Evolutionary conservation across 2,113 vertebrate species (phyloP), one percentile per base, ranked within the genome.

Genomic region (Vulpes ferrilata): DNA sequence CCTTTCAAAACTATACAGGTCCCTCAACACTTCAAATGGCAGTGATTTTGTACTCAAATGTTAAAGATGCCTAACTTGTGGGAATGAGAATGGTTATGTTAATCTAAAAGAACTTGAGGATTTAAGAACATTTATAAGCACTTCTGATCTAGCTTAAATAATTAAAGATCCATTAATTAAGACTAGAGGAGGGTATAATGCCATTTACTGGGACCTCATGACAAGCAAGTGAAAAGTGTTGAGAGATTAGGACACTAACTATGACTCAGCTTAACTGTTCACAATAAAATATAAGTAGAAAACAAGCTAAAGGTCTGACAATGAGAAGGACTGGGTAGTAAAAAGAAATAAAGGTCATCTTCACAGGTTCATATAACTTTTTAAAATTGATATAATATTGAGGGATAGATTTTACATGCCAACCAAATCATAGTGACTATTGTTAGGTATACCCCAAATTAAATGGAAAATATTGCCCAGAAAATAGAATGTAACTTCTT

Each of bases 41-140:
- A 78, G 35, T 53, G 62, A 85, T 80, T 92, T 73, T 83, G 25
- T 57, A 59, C 23, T 53, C 3, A 84, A 80, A 64, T 53, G 32
- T 65, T 85, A 38, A 96, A 83, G 35, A 32, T 86, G 53, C 86
- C 35, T 67, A 85, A 80, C 51, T n/a, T n/a, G 2, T 85, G 57
- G 43, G 64, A 85, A 89, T 15, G 30, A 95, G n/a, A 87, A 16
- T 67, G 85, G 38, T 69, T 79, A 53, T 1, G 3, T 67, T 78
- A 48, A 85, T 93, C 53, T 93, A 65, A 96, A 90, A 88, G 96
- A 93, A 84, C 32, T 30, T 60, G 13, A 43, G 60, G 80, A 53
- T 32, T 90, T 87, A 51, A 83, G 59, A 32, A 65, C 23, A 73
- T 82, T 95, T 65, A 89, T 85, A 55, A 62, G 22, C 22, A 55